Conservation (phyloP, 2,797 vertebrate species). For the Coregonus sp. region DNA sequence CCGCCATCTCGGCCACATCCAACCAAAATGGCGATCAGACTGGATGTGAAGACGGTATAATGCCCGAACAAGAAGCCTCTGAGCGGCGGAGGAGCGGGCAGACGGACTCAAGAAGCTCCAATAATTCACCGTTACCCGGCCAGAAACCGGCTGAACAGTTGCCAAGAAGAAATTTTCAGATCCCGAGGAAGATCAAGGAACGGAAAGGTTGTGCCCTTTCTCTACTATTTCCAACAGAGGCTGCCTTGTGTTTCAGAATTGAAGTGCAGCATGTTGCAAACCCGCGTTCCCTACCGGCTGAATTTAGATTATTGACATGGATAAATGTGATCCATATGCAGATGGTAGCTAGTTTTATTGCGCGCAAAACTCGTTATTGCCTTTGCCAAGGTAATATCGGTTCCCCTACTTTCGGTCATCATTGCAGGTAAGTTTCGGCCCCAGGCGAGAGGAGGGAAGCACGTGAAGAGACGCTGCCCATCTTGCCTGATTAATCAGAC, state of each 20-base stretch:
- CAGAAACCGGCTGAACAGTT: constrained; percentile 70
- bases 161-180: constrained; percentile 77
- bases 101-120: constrained; percentile 65
- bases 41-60: constrained; percentile 80
- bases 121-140: constrained; percentile 63
- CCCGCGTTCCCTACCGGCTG: not conserved
- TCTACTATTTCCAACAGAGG: constrained; percentile 38
- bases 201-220: constrained; percentile 78
- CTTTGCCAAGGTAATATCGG: not conserved
- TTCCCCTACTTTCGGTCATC: not conserved
- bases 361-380: not conserved
- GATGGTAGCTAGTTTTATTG: not conserved
- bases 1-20: constrained; percentile 78
- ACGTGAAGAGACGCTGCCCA: constrained; percentile 1
- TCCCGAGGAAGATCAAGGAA: constrained; percentile 78
- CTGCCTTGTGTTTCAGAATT: constrained; percentile 25
- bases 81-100: constrained; percentile 72
- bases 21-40: constrained; percentile 85
- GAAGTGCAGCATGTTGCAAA: constrained; percentile 22
- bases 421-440: constrained; percentile 17
- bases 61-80: constrained; percentile 75
- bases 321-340: not conserved
- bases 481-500: no score
- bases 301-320: not conserved
- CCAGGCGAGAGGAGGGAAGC: constrained; percentile 3